Evolutionary conservation across 2,113 vertebrate species (phyloP).

Genomic region (Actinemys pallida): DNA sequence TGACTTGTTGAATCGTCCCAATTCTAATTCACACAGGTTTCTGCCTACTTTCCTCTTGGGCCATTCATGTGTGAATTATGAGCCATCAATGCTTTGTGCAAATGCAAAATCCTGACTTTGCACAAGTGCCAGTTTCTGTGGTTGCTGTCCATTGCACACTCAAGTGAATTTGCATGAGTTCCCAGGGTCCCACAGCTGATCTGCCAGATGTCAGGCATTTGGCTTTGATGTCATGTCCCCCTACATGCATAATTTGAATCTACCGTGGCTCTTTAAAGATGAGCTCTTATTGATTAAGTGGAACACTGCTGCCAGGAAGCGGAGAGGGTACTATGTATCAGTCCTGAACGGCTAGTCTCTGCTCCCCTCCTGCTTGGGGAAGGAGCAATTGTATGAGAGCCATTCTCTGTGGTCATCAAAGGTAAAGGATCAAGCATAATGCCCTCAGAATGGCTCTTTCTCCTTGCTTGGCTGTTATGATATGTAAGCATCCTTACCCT

Average conservation of each 20-base stretch:
- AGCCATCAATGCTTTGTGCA: neutral
- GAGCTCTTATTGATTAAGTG: neutral
- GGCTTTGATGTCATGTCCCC: neutral
- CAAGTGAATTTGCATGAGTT: neutral
- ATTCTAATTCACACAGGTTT: neutral
- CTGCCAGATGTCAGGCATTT: neutral
- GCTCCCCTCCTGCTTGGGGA: neutral
- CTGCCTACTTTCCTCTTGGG: rapidly evolving
- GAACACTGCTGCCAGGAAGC: neutral
- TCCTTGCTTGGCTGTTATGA: neutral
- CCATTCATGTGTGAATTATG: neutral
- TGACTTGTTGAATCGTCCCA: neutral
- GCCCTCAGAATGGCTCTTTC: neutral
- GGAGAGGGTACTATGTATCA: neutral
- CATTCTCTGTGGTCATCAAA: neutral
- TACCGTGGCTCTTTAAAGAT: neutral
- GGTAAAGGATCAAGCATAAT: neutral
- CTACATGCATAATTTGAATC: rapidly evolving
- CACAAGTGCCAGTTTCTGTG: neutral
- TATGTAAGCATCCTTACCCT: neutral
- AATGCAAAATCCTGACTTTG: rapidly evolving
- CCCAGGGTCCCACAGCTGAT: neutral
- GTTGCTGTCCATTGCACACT: neutral
- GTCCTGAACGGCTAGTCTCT: neutral
- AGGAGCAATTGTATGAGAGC: constrained; percentile 19